Evolutionary conservation across 2,797 vertebrate species (phyloP).

Genomic region (Carcharodon carcharias): DNA sequence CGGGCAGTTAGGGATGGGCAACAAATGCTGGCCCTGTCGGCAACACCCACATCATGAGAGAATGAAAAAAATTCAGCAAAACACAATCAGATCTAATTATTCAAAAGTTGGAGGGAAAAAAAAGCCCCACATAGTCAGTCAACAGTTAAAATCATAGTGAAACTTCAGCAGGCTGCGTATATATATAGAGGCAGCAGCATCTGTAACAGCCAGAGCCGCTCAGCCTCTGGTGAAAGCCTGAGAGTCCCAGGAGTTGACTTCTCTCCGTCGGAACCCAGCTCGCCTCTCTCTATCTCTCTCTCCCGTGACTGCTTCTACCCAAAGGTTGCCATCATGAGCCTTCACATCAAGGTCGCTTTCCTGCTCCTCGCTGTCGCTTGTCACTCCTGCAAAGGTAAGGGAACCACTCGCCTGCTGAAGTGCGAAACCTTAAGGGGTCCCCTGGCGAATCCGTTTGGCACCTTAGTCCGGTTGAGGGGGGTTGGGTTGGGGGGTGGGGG

Average conservation of each 20-base stretch:
- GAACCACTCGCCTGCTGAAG: fast-evolving
- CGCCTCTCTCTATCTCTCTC: neutral
- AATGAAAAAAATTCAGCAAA: neutral
- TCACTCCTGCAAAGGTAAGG: neutral
- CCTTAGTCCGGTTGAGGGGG: neutral
- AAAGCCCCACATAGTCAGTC: neutral
- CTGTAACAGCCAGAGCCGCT: neutral
- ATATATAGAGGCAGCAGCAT: neutral
- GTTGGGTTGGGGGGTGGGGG: too few species aligned
- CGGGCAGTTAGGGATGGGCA: neutral
- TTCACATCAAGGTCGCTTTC: neutral
- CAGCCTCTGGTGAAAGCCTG: neutral
- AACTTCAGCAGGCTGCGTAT: neutral
- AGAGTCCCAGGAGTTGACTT: too few species aligned
- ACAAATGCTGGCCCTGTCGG: neutral
- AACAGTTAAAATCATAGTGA: neutral
- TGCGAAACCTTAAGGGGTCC: neutral
- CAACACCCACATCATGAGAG: too few species aligned
- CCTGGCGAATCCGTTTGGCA: neutral
- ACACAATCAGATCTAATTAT: neutral
- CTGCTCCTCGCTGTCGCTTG: neutral
- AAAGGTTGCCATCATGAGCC: neutral
- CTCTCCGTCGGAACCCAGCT: neutral
- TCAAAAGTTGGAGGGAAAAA: neutral
- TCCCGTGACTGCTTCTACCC: neutral